Percentiles rank a stretch among this genome's conserved stretches.
These are phyloP conservation scores for Rousettus leschenaultii DNA, from an alignment of 2,113 vertebrate species.

Conservation along the genomic window DNA sequence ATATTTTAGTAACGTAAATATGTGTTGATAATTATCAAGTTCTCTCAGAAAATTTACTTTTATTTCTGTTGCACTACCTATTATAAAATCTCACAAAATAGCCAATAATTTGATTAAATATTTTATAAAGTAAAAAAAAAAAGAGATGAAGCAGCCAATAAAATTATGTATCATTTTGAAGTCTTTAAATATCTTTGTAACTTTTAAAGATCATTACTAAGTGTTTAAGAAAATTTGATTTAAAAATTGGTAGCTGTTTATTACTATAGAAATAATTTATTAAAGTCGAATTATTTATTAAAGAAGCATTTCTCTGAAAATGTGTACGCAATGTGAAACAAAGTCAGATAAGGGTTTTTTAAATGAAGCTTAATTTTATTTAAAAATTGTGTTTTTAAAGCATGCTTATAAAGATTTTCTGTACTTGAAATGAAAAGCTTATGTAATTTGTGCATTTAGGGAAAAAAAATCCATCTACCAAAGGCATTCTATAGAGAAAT, in stretches of 20 bases:
- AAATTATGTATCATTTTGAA: background rate
- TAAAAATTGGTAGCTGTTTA: background rate
- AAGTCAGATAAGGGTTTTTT: background rate
- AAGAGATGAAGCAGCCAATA: background rate
- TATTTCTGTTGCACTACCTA: background rate
- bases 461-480: background rate
- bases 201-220: background rate
- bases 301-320: background rate
- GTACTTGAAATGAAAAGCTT: background rate
- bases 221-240: background rate
- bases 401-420: background rate
- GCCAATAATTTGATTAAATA: background rate
- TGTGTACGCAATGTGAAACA: background rate
- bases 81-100: background rate
- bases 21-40: background rate
- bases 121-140: conserved; percentile 3
- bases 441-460: background rate
- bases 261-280: background rate
- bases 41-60: background rate
- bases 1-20: background rate
- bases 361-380: background rate
- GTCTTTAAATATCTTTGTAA: background rate
- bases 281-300: background rate
- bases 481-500: background rate
- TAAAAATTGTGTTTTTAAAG: background rate